Evolutionary conservation across 2,113 vertebrate genomes (phyloP), one percentile per base, ranked within the genome.

Genomic region (Larimichthys crocea): DNA sequence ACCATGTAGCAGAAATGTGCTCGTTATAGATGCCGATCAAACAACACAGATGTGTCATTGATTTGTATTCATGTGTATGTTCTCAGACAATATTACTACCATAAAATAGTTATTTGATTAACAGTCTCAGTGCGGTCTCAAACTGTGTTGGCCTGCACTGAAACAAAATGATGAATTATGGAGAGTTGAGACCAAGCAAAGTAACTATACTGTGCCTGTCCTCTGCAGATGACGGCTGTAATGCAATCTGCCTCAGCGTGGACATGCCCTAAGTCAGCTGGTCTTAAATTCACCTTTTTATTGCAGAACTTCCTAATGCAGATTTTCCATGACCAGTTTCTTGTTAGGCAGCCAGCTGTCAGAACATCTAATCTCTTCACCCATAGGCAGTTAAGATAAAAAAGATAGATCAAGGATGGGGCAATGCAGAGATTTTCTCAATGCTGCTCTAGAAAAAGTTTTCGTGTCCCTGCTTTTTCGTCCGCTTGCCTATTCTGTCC

Each of bases 361-460:
- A 60, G 9, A 71, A 63, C 55, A 60, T 79, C 62, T 52, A 17
- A 75, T 50, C 59, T 71, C 24, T 61, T 74, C 31, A 40, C 70
- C 44, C n/a, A 40, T 62, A 65, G 65, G 42, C 35, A 40, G 35
- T 40, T 40, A 40, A 40, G 35, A 42, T 65, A 52, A 76, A 35
- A 63, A 50, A 79, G 35, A 19, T 52, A 44, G 22, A 49, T 63
- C 3, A 9, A 79, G 31, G 29, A 62, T 48, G 64, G 55, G 49
- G 17, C 26, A 16, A 48, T 20, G 67, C 19, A 50, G 63, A 50
- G 48, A 71, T 50, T 29, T 62, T 84, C 40, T 73, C 59, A 78
- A 46, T 44, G 9, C 66, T 81, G 70, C 44, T 44, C 48, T 76
- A 62, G 64, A 81, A 79, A 87, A 29, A n/a, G 10, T 69, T 79